Conservation (phyloP, 2,797 vertebrate genomes). For the Diglossa cyanea region DNA sequence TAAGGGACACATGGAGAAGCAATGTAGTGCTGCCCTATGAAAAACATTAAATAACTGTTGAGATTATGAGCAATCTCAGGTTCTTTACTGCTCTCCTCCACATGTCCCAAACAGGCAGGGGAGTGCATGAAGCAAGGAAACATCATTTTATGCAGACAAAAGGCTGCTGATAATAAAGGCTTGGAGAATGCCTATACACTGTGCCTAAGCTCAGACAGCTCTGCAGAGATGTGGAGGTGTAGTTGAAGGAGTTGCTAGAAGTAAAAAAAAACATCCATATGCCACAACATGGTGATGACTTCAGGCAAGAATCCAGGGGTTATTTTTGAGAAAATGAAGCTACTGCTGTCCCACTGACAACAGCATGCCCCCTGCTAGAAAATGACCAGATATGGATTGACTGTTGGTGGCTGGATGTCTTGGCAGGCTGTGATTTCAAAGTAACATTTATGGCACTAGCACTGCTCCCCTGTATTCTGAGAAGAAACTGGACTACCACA, state of each 20-base stretch:
- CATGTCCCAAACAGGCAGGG: background rate
- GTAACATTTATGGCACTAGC: background rate
- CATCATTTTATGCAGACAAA: background rate
- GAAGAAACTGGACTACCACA: background rate
- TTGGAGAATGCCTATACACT: background rate
- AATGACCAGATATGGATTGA: background rate
- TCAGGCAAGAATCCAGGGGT: background rate
- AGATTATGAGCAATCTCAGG: background rate
- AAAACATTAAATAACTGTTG: background rate
- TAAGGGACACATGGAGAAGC: background rate
- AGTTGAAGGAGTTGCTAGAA: background rate
- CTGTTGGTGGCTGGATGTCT: background rate
- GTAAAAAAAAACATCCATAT: background rate
- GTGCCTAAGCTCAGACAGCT: background rate
- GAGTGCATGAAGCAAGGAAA: background rate
- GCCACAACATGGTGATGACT: background rate
- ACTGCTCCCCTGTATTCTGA: background rate
- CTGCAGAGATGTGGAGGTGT: background rate
- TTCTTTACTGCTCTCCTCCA: background rate
- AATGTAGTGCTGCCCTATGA: background rate
- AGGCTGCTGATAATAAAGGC: background rate
- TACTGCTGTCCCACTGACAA: background rate
- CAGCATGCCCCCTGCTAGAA: background rate
- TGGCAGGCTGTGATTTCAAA: background rate
- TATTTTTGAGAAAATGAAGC: background rate